A percentile compares a stretch with the other conserved stretches of the same genome.
Conservation (phyloP, 2,888 invertebrate genomes). For the Heliothis peltigera region DNA sequence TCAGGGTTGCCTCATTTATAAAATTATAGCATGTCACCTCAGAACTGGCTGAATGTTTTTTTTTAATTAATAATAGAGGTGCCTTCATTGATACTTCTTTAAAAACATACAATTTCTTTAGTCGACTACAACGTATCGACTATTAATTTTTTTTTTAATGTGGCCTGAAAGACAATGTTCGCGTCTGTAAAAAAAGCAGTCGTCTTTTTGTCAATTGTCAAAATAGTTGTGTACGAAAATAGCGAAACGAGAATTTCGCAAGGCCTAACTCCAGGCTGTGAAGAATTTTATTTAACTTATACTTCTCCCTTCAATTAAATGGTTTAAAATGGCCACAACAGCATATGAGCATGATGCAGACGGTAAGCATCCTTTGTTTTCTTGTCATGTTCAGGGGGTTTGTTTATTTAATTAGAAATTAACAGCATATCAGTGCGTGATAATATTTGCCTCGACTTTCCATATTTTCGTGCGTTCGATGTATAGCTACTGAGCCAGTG, state of each 20-base stretch:
- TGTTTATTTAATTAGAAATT: slow-evolving; percentile 50
- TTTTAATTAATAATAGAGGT: neutral
- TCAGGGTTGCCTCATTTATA: slow-evolving; percentile 15
- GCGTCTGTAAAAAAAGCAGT: slow-evolving; percentile 16
- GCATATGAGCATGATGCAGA: slow-evolving; percentile 86
- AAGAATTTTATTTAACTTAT: slow-evolving; percentile 44
- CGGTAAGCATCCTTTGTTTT: slow-evolving; percentile 69
- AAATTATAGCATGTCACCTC: slow-evolving; percentile 39
- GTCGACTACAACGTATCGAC: neutral
- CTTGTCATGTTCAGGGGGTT: slow-evolving; percentile 15
- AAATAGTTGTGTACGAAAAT: slow-evolving; percentile 73
- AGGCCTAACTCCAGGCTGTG: slow-evolving; percentile 45
- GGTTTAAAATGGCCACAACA: slow-evolving; percentile 80
- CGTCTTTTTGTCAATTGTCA: slow-evolving; percentile 63
- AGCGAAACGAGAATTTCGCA: slow-evolving; percentile 62
- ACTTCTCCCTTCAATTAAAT: slow-evolving; percentile 53
- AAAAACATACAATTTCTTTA: neutral
- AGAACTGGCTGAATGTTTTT: neutral
- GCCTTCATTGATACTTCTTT: slow-evolving; percentile 22
- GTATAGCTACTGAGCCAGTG: slow-evolving; percentile 48
- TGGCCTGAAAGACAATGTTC: slow-evolving; percentile 40
- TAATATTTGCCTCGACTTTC: slow-evolving; percentile 61
- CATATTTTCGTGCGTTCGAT: slow-evolving; percentile 49
- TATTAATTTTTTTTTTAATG: slow-evolving; percentile 26
- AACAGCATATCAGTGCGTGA: slow-evolving; percentile 51